phyloP scores from a whole-genome alignment of 2,113 vertebrate species.

The Chitala chitala region DNA sequence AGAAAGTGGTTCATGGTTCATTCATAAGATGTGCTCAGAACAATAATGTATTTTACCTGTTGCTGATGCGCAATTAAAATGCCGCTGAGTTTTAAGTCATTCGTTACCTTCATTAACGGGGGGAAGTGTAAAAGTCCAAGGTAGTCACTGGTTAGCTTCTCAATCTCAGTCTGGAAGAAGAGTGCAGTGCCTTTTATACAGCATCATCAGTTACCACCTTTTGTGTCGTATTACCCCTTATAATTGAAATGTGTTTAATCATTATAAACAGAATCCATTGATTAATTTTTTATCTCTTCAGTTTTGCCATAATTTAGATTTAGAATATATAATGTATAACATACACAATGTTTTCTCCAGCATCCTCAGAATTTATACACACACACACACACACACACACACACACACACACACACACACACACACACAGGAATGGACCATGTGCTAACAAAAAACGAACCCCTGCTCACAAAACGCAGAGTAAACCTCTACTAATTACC shows the following conservation, averaged over 20 bases:
- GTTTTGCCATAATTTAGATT: too few relatives aligned
- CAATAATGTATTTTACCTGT: neutral
- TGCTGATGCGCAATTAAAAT: constrained; percentile 1
- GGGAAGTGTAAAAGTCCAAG: constrained; percentile 73
- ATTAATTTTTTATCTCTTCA: too few relatives aligned
- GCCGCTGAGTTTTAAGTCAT: too few relatives aligned
- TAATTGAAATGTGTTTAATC: neutral
- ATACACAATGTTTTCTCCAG: too few relatives aligned
- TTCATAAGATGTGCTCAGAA: neutral
- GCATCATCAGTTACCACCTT: neutral
- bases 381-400: too few relatives aligned
- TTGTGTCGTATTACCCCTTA: neutral
- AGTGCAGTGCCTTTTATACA: neutral
- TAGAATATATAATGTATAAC: too few relatives aligned
- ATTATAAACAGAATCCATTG: neutral
- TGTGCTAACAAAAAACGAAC: too few relatives aligned
- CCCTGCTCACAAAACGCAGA: too few relatives aligned
- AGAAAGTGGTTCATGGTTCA: constrained; percentile 19
- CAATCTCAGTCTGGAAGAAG: constrained; percentile 71
- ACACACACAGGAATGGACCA: too few relatives aligned
- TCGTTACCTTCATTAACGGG: constrained; percentile 81
- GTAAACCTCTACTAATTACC: too few relatives aligned
- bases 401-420: too few relatives aligned
- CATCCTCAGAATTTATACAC: too few relatives aligned
- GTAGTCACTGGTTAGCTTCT: constrained; percentile 62